A percentile compares a stretch with the other conserved stretches of the same genome.
These are phyloP conservation scores for Genyomyrus donnyi DNA, from an alignment of 2,113 vertebrate species.

Conservation along the genomic window DNA sequence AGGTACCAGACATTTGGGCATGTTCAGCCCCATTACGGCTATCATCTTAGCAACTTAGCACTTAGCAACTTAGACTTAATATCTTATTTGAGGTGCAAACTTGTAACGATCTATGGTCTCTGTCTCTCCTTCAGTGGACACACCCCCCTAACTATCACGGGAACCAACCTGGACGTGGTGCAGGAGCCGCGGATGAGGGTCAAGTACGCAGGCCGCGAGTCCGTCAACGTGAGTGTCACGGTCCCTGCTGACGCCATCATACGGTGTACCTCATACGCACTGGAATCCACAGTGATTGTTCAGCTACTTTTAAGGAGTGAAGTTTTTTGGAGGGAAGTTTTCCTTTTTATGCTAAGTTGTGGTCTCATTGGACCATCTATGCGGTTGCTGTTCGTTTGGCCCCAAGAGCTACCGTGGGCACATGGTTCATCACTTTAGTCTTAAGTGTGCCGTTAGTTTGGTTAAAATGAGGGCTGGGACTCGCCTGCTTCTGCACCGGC, in stretches of 20 bases:
- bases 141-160: constrained; percentile 79
- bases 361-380: not conserved
- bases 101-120: not conserved
- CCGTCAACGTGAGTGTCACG: constrained; percentile 74
- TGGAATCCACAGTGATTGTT: not conserved
- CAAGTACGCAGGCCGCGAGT: constrained; percentile 84
- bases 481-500: not conserved
- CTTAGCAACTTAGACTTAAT: not conserved
- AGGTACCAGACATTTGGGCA: not conserved
- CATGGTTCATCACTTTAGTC: not conserved
- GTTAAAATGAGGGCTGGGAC: not conserved
- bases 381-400: not conserved
- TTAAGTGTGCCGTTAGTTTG: not conserved
- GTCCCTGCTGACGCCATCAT: not conserved
- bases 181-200: constrained; percentile 85
- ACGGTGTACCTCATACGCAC: not conserved
- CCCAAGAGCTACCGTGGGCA: not conserved
- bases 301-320: not conserved
- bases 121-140: constrained; percentile 63
- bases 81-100: not conserved
- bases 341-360: not conserved
- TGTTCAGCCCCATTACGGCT: not conserved
- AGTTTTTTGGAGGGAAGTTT: not conserved
- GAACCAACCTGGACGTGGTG: constrained; percentile 86
- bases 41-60: not conserved